Evolutionary conservation across 1,140 invertebrate species (phyloP).

Genomic region (Hylyphantes graminicola): DNA sequence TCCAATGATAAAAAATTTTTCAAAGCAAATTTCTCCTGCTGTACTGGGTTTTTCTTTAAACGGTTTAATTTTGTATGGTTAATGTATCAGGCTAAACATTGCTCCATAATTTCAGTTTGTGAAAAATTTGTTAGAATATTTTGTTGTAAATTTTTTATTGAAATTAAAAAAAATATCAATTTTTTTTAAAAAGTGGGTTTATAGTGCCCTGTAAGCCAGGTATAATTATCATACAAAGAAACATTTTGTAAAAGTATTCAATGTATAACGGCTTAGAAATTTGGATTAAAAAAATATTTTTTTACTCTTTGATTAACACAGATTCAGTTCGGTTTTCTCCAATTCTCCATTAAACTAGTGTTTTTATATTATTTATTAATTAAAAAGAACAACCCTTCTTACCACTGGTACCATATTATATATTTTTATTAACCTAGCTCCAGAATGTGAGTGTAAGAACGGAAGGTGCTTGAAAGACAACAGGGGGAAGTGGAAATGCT

Average conservation of each 20-base stretch:
- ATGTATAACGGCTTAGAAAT: neutral
- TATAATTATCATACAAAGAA: neutral
- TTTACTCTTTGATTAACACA: neutral
- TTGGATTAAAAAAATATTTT: neutral
- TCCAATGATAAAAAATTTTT: no score
- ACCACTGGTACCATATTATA: neutral
- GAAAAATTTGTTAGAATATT: no score
- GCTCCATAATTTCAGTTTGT: no score
- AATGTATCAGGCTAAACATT: no score
- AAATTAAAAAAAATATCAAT: no score
- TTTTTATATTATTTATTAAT: neutral
- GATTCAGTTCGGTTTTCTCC: neutral
- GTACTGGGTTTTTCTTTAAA: no score
- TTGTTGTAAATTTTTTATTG: no score
- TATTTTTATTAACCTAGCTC: neutral
- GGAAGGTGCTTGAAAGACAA: conserved; percentile 10
- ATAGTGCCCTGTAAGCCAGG: no score
- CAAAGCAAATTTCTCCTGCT: no score
- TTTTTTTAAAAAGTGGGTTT: no score
- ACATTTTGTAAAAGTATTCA: neutral
- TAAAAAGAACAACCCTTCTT: neutral
- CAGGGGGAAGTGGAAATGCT: conserved; percentile 6
- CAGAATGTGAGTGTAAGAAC: neutral
- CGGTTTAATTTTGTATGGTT: no score
- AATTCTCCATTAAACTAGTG: neutral